These are phyloP conservation scores for Hypsibius dujardini DNA, from an alignment of 1,140 invertebrate species.

Conservation along the genomic window DNA sequence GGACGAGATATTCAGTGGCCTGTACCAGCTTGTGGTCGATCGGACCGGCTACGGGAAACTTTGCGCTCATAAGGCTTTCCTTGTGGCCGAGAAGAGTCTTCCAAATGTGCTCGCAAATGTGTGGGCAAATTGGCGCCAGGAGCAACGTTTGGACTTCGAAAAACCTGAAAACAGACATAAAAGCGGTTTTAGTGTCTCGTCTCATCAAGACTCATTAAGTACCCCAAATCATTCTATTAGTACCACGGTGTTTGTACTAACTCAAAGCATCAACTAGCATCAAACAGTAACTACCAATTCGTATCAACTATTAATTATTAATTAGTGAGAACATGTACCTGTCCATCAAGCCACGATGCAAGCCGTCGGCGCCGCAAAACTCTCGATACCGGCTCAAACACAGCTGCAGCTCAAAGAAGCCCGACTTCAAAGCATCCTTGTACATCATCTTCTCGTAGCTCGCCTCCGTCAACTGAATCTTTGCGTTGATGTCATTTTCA, in stretches of 20 bases:
- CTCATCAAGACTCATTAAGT: no score
- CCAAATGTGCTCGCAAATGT: slow-evolving; percentile 85
- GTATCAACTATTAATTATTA: no score
- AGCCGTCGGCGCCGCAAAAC: slow-evolving; percentile 46
- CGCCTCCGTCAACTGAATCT: slow-evolving; percentile 62
- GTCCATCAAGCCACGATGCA: no score
- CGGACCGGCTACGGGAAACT: slow-evolving; percentile 55
- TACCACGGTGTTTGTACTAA: no score
- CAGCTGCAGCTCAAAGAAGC: slow-evolving; percentile 71
- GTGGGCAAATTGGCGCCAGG: slow-evolving; percentile 85
- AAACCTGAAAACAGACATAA: no score
- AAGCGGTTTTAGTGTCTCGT: no score
- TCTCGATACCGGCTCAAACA: slow-evolving; percentile 75
- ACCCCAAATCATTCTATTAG: no score
- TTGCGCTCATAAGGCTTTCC: slow-evolving; percentile 53
- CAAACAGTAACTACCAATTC: no score
- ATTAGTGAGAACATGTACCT: no score
- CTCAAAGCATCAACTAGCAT: no score
- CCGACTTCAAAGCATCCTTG: slow-evolving; percentile 78
- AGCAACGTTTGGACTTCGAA: slow-evolving; percentile 72
- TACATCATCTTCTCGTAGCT: slow-evolving; percentile 73
- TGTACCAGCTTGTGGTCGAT: slow-evolving; percentile 61
- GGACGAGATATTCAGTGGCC: slow-evolving; percentile 68
- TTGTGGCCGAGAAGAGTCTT: slow-evolving; percentile 42
- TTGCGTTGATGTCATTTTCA: slow-evolving; percentile 71